These are phyloP conservation scores for Drosophila nebulosa DNA, from an alignment of 1,140 invertebrate species.

Conservation along the genomic window DNA sequence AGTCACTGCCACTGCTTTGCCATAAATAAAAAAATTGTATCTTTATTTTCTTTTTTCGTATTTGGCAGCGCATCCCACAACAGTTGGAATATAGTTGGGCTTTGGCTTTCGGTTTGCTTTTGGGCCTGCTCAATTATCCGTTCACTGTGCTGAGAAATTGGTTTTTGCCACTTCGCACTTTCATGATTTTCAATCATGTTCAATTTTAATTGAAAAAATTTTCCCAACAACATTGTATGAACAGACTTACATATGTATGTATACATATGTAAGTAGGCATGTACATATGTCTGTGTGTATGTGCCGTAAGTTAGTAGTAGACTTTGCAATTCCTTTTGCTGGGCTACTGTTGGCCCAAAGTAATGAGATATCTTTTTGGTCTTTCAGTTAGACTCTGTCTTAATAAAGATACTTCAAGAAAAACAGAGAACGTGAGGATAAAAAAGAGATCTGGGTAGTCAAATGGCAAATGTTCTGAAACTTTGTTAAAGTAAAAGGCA, in stretches of 20 bases:
- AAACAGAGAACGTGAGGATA: neutral
- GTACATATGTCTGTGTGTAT: neutral
- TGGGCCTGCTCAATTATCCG: constrained; percentile 60
- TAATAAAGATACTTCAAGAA: neutral
- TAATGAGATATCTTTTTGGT: neutral
- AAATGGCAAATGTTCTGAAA: neutral
- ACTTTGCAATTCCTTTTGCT: neutral
- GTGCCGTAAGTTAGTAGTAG: neutral
- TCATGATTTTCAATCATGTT: constrained; percentile 78
- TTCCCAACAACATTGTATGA: constrained; percentile 27
- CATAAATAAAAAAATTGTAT: constrained; percentile 63
- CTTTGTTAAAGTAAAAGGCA: too few relatives aligned
- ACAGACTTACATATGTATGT: neutral
- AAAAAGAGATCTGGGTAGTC: neutral
- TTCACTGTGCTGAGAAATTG: constrained; percentile 77
- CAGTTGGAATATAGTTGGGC: constrained; percentile 24
- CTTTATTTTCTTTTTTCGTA: constrained; percentile 39
- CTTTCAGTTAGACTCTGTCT: neutral
- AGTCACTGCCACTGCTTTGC: constrained; percentile 57
- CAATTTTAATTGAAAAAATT: constrained; percentile 76
- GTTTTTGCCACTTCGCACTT: constrained; percentile 78
- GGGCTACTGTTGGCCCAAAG: neutral
- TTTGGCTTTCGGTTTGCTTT: constrained; percentile 24
- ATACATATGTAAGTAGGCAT: neutral
- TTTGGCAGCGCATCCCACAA: constrained; percentile 77